A percentile compares a stretch with the other conserved stretches of the same genome.
These are phyloP conservation scores for Drosophila ambigua DNA, from an alignment of 1,140 invertebrate genomes.

Conservation along the genomic window DNA sequence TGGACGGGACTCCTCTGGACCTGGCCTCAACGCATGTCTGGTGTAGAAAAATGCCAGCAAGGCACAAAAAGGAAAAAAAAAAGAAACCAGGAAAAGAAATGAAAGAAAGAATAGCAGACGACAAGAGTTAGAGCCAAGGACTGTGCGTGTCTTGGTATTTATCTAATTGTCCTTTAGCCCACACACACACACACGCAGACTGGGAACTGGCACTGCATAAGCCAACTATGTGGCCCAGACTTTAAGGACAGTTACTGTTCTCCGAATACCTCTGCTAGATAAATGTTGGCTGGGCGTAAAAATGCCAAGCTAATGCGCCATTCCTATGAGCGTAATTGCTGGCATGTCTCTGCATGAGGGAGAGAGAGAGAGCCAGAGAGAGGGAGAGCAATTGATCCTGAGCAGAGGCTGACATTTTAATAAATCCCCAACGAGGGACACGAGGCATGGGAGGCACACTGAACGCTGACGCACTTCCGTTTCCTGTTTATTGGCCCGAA, in stretches of 20 bases:
- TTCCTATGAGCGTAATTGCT: slow-evolving; percentile 67
- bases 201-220: slow-evolving; percentile 9
- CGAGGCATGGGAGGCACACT: slow-evolving; percentile 7
- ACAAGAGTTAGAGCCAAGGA: slow-evolving; percentile 22
- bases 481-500: slow-evolving; percentile 60
- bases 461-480: slow-evolving; percentile 67
- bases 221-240: slow-evolving; percentile 30
- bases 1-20: slow-evolving; percentile 22
- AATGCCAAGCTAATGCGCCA: slow-evolving; percentile 70
- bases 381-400: slow-evolving; percentile 56
- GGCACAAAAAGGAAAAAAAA: slow-evolving; percentile 47
- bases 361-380: slow-evolving; percentile 13
- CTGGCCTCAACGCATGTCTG: slow-evolving; percentile 25
- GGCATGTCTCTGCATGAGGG: slow-evolving; percentile 9
- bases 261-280: slow-evolving; percentile 50
- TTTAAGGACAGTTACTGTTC: slow-evolving; percentile 65
- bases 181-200: slow-evolving; percentile 25
- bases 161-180: slow-evolving; percentile 68
- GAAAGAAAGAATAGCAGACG: slow-evolving; percentile 17
- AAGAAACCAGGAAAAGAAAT: slow-evolving; percentile 5
- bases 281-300: slow-evolving; percentile 64
- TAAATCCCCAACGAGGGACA: slow-evolving; percentile 56
- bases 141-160: slow-evolving; percentile 76
- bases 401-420: slow-evolving; percentile 58
- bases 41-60: slow-evolving; percentile 78